Percentiles rank a stretch among this genome's conserved stretches.
Evolutionary conservation across 2,113 vertebrate genomes (phyloP).

Genomic region (Coreoperca whiteheadi): DNA sequence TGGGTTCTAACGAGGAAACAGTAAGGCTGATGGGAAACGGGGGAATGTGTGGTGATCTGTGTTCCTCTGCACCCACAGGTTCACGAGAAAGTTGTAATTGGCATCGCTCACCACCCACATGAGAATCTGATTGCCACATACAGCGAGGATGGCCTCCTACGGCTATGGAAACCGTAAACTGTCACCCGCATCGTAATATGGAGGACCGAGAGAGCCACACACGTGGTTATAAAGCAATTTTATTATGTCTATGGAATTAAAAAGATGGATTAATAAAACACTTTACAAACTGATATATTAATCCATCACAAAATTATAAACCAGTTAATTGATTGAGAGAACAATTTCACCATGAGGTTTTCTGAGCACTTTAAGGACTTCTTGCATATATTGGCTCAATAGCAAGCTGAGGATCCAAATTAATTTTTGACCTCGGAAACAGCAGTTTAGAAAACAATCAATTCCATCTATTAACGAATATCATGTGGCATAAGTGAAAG

Average conservation of each 20-base stretch:
- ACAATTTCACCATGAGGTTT: background rate
- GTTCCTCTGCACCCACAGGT: conserved; percentile 84
- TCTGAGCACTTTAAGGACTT: background rate
- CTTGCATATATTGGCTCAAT: background rate
- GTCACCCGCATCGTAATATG: background rate
- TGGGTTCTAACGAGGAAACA: background rate
- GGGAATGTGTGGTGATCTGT: conserved; percentile 32
- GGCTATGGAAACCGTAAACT: conserved; percentile 85
- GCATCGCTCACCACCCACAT: conserved; percentile 95
- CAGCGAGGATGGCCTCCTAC: conserved; percentile 93
- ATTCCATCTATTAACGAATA: background rate
- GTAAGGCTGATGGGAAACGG: conserved; percentile 76
- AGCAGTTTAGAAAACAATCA: background rate
- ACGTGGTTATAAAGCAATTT: conserved; percentile 14
- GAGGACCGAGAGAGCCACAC: conserved; percentile 34
- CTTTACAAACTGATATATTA: background rate
- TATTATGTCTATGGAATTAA: background rate
- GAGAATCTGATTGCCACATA: conserved; percentile 96
- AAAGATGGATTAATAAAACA: background rate
- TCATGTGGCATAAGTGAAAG: background rate
- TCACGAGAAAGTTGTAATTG: conserved; percentile 97
- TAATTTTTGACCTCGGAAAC: background rate
- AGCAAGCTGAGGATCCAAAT: background rate
- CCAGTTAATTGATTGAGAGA: background rate
- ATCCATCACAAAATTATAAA: background rate